A percentile compares a stretch with the other conserved stretches of the same genome.
phyloP scores from a whole-genome alignment of 2,888 invertebrate genomes.

The Zaprionus bogoriensis region DNA sequence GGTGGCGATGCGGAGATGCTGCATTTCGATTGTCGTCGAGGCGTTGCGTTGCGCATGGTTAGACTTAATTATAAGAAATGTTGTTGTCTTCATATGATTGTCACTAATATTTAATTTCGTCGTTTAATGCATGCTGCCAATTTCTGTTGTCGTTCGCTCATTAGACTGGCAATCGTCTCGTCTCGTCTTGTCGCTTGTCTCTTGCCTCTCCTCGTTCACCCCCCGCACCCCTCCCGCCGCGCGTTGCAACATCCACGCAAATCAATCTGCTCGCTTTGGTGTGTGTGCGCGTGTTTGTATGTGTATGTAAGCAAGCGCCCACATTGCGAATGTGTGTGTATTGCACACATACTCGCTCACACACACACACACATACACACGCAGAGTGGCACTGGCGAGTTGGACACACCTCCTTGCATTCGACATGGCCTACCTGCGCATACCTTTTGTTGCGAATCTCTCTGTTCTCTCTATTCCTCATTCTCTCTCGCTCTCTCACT shows the following conservation, averaged over 20 bases:
- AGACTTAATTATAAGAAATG: constrained; percentile 78
- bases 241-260: constrained; percentile 17
- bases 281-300: neutral
- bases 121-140: constrained; percentile 72
- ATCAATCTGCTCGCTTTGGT: neutral
- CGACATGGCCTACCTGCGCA: constrained; percentile 57
- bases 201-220: too few species aligned
- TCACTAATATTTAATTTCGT: constrained; percentile 69
- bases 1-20: constrained; percentile 50
- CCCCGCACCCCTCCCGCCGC: too few species aligned
- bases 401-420: constrained; percentile 70
- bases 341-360: constrained; percentile 3
- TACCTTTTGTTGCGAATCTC: constrained; percentile 69
- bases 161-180: constrained; percentile 51
- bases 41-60: constrained; percentile 78
- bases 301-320: neutral
- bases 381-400: constrained; percentile 31
- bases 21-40: constrained; percentile 75
- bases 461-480: constrained; percentile 17
- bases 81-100: constrained; percentile 74
- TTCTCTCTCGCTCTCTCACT: constrained; percentile 16
- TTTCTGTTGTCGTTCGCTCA: constrained; percentile 68
- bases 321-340: neutral
- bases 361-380: constrained; percentile 1
- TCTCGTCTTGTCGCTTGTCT: too few species aligned